These are phyloP conservation scores for Aphodius sticticus DNA, from an alignment of 2,888 invertebrate species.

Conservation along the genomic window DNA sequence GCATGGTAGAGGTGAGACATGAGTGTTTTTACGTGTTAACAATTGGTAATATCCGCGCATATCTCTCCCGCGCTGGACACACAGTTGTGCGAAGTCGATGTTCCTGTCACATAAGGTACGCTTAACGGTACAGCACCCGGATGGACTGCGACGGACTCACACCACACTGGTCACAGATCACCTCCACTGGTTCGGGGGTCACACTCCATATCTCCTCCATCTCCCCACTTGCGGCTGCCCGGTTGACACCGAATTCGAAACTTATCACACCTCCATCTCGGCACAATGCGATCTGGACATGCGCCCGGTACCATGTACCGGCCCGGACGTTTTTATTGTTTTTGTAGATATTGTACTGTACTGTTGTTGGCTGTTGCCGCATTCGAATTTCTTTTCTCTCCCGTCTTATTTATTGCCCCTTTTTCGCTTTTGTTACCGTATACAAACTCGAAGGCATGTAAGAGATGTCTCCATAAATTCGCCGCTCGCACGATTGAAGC, in stretches of 20 bases:
- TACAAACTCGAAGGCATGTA: slow-evolving; percentile 4
- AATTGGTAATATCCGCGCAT: slow-evolving; percentile 41
- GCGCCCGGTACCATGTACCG: not conserved
- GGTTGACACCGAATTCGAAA: slow-evolving; percentile 20
- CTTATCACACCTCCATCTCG: slow-evolving; percentile 33
- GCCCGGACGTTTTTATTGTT: not conserved
- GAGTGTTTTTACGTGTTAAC: slow-evolving; percentile 45
- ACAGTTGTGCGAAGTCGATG: slow-evolving; percentile 41
- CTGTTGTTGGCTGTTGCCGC: not conserved
- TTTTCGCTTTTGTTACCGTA: slow-evolving; percentile 4
- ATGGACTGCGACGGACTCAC: slow-evolving; percentile 30
- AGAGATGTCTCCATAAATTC: not conserved
- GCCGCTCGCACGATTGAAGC: not conserved
- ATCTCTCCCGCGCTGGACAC: slow-evolving; percentile 17
- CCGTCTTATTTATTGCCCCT: not conserved
- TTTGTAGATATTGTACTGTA: slow-evolving; percentile 4
- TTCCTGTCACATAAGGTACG: slow-evolving; percentile 44
- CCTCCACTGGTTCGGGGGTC: slow-evolving; percentile 41
- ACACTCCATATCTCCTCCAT: slow-evolving; percentile 24
- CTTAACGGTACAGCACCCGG: slow-evolving; percentile 44
- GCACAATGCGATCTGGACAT: slow-evolving; percentile 4
- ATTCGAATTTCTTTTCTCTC: not conserved
- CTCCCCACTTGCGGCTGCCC: slow-evolving; percentile 8
- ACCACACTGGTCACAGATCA: slow-evolving; percentile 13
- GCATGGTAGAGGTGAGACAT: slow-evolving; percentile 13